Conservation (phyloP, 1,140 invertebrate genomes). For the Cardiocondyla obscurior region DNA sequence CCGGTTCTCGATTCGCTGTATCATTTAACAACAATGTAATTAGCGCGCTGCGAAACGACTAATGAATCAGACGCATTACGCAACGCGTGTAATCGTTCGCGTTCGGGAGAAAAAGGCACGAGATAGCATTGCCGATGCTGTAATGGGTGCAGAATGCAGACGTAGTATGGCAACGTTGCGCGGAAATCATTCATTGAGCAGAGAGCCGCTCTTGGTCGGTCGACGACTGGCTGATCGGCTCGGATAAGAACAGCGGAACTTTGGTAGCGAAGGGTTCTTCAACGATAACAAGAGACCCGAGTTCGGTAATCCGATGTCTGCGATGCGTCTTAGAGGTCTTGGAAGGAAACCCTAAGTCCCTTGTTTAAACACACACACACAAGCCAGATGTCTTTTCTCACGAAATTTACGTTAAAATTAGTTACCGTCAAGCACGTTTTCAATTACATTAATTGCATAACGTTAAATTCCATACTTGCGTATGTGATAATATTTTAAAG, state of each 20-base stretch:
- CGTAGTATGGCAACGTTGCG: constrained; percentile 77
- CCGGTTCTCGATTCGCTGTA: neutral
- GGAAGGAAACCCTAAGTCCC: neutral
- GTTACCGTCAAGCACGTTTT: neutral
- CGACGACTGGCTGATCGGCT: constrained; percentile 47
- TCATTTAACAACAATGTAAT: constrained; percentile 6
- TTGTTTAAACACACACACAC: neutral
- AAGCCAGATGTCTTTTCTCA: neutral
- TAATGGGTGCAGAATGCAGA: constrained; percentile 71
- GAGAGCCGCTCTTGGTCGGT: constrained; percentile 50
- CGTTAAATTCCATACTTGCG: too few relatives aligned
- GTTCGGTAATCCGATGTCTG: constrained; percentile 59
- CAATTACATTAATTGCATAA: too few relatives aligned
- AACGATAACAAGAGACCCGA: neutral
- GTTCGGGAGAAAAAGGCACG: constrained; percentile 57
- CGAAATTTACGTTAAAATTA: neutral
- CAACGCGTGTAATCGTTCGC: constrained; percentile 28
- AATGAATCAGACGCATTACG: constrained; percentile 12
- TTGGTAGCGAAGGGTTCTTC: constrained; percentile 19
- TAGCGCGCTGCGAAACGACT: constrained; percentile 26
- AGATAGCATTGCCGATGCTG: constrained; percentile 52
- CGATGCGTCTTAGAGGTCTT: constrained; percentile 34
- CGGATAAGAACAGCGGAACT: constrained; percentile 47
- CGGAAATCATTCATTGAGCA: constrained; percentile 84
- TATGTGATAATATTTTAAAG: neutral